Evolutionary conservation across 2,797 vertebrate species (phyloP).

Genomic region (Falco rusticolus): DNA sequence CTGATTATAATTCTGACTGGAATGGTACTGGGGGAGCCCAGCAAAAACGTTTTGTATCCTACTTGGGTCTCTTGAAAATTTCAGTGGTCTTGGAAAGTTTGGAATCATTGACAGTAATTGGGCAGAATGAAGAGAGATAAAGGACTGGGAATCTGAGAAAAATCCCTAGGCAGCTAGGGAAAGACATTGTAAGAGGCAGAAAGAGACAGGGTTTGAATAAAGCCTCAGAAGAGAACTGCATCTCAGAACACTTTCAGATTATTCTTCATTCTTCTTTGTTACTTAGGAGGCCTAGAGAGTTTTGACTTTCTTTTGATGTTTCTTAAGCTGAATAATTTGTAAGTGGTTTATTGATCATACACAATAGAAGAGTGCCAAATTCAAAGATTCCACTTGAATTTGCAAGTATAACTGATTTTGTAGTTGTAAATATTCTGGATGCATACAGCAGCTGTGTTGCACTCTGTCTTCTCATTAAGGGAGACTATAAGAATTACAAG

Average conservation of each 20-base stretch:
- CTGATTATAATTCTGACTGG: neutral
- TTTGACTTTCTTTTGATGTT: neutral
- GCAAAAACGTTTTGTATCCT: neutral
- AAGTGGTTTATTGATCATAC: slow-evolving; percentile 1
- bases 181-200: neutral
- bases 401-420: neutral
- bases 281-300: neutral
- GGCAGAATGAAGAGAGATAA: neutral
- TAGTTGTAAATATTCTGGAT: neutral
- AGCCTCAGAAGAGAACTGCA: neutral
- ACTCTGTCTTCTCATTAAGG: neutral
- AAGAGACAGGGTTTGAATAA: neutral
- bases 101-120: neutral
- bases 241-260: neutral
- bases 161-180: neutral
- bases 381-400: neutral
- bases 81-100: neutral
- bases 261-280: neutral
- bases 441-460: neutral
- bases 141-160: neutral
- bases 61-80: neutral
- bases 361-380: neutral
- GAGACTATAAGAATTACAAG: slow-evolving; percentile 11
- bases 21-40: neutral
- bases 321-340: slow-evolving; percentile 8